Evolutionary conservation across 1,140 invertebrate genomes (phyloP), one percentile per base, ranked within the genome.

Genomic region (Mercenaria mercenaria): DNA sequence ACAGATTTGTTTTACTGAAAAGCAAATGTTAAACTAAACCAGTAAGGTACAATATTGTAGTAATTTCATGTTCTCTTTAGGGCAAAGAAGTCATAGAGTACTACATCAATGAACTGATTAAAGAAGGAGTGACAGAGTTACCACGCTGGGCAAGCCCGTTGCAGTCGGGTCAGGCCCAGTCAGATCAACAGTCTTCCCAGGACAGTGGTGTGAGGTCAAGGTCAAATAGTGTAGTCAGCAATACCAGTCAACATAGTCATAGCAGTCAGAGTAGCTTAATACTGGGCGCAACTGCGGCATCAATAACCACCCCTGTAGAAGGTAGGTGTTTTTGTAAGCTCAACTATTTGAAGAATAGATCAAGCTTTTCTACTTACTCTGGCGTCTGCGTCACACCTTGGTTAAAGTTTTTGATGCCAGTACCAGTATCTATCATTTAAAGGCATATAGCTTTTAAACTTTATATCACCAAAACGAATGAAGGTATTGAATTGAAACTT

Each of bases 1-100:
- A n/a, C n/a, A n/a, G n/a, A n/a, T n/a, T n/a, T n/a, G n/a, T n/a
- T n/a, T n/a, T n/a, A n/a, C n/a, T n/a, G n/a, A n/a, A n/a, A n/a
- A n/a, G n/a, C n/a, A n/a, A n/a, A n/a, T n/a, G n/a, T n/a, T n/a
- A n/a, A n/a, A n/a, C n/a, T n/a, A n/a, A n/a, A n/a, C n/a, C n/a
- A n/a, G n/a, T n/a, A n/a, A n/a, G n/a, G n/a, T n/a, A n/a, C n/a
- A n/a, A n/a, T n/a, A n/a, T n/a, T n/a, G n/a, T n/a, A n/a, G n/a
- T n/a, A n/a, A n/a, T n/a, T n/a, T 47, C 43, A 47, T 47, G 43
- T 47, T 47, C 15, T 6, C 0, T 64, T 64, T 29, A 98, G 98
- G 98, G 99, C 43, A 99, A 99, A 95, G 99, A 99, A 96, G 98
- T 99, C 37, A 99, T 99, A 93, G 98, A 99, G 96, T 97, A 97